phyloP scores from a whole-genome alignment of 1,140 invertebrate species.

The Mamestra configurata region DNA sequence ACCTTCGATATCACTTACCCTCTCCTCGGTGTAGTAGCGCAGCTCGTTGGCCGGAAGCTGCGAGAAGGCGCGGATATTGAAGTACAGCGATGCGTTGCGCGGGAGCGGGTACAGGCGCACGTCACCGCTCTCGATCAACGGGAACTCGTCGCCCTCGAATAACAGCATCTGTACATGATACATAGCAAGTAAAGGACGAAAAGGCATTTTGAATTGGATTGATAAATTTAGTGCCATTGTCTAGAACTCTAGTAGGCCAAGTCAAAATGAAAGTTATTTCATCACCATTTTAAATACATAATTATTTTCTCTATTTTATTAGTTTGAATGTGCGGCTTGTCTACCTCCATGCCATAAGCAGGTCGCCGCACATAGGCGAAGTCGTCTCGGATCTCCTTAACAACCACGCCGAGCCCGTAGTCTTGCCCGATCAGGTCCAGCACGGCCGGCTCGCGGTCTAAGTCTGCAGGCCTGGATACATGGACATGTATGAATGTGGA shows the following conservation, averaged over 20 bases:
- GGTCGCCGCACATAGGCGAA: conserved; percentile 58
- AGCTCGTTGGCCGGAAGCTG: conserved; percentile 48
- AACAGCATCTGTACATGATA: conserved; percentile 65
- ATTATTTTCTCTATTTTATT: not conserved
- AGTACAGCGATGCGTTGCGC: conserved; percentile 56
- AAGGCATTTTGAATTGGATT: too few relatives aligned
- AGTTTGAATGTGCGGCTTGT: not conserved
- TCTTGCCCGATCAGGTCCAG: conserved; percentile 55
- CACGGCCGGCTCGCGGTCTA: conserved; percentile 39
- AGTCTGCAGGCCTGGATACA: conserved; percentile 57
- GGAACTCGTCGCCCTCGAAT: conserved; percentile 68
- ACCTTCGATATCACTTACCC: conserved; percentile 45
- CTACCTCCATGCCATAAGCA: conserved; percentile 60
- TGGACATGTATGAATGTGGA: too few relatives aligned
- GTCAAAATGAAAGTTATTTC: not conserved
- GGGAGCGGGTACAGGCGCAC: conserved; percentile 58
- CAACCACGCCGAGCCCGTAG: conserved; percentile 59
- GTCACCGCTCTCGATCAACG: conserved; percentile 59
- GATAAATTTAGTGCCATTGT: too few relatives aligned
- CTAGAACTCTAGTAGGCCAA: too few relatives aligned
- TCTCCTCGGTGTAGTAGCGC: conserved; percentile 53
- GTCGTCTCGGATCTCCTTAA: conserved; percentile 60
- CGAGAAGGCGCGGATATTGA: conserved; percentile 50
- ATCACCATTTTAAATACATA: too few relatives aligned
- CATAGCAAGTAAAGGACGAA: too few relatives aligned